Conservation (phyloP, 2,113 vertebrate genomes). For the Lepus timidus region DNA sequence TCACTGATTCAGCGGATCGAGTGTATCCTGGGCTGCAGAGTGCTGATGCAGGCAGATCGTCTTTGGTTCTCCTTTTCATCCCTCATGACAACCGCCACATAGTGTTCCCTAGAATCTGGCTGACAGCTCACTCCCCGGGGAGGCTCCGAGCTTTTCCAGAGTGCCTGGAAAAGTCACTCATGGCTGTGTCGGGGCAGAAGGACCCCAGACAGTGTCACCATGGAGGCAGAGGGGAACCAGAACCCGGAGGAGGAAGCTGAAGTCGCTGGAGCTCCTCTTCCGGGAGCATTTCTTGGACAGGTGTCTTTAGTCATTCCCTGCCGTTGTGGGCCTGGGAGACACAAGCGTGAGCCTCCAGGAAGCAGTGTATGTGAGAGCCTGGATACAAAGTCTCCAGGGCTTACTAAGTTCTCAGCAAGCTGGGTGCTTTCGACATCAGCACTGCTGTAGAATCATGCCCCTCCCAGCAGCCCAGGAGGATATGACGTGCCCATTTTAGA, state of each 20-base stretch:
- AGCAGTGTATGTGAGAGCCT: neutral
- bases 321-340: neutral
- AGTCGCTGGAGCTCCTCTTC: neutral
- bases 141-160: neutral
- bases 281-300: neutral
- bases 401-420: neutral
- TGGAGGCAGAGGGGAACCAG: neutral
- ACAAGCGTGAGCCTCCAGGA: neutral
- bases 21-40: slow-evolving; percentile 60
- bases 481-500: neutral
- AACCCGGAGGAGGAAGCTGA: neutral
- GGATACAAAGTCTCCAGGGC: neutral
- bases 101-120: slow-evolving; percentile 71
- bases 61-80: slow-evolving; percentile 69
- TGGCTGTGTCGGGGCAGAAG: neutral
- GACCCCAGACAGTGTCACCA: neutral
- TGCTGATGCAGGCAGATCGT: slow-evolving; percentile 83
- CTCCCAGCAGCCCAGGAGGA: neutral
- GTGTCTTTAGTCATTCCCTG: neutral
- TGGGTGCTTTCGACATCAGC: neutral
- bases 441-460: neutral
- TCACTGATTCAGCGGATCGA: slow-evolving; percentile 83
- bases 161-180: slow-evolving; percentile 37
- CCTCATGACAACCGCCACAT: slow-evolving; percentile 47
- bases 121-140: slow-evolving; percentile 2